These are phyloP conservation scores for Hirtodrosophila confusa DNA, from an alignment of 2,888 invertebrate species.

Conservation along the genomic window DNA sequence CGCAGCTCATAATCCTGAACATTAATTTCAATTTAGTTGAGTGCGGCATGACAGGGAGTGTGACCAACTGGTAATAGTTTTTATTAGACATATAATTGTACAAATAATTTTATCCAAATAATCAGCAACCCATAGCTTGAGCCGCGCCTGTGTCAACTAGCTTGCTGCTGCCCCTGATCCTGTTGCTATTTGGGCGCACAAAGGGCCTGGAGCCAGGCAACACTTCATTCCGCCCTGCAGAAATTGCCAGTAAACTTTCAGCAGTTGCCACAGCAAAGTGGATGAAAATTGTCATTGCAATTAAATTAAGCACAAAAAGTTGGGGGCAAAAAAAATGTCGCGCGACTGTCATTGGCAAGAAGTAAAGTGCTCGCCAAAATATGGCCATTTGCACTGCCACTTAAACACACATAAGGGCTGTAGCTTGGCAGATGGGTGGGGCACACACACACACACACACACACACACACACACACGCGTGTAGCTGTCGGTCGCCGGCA, in stretches of 20 bases:
- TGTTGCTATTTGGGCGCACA: neutral
- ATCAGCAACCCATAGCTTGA: slow-evolving; percentile 49
- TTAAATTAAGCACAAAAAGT: slow-evolving; percentile 73
- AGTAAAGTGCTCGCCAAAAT: slow-evolving; percentile 71
- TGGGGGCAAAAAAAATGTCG: slow-evolving; percentile 58
- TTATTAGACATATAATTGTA: slow-evolving; percentile 58
- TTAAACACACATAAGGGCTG: slow-evolving; percentile 75
- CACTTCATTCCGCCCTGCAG: slow-evolving; percentile 17
- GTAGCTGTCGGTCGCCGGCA: slow-evolving; percentile 49
- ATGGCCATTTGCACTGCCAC: slow-evolving; percentile 80
- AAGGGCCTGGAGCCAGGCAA: neutral
- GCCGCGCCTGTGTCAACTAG: neutral
- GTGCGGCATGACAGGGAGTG: slow-evolving; percentile 28
- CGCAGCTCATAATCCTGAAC: neutral
- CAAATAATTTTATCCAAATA: slow-evolving; percentile 67
- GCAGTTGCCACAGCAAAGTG: slow-evolving; percentile 53
- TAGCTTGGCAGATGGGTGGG: slow-evolving; percentile 20
- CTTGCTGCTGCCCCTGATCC: neutral
- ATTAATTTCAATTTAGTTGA: slow-evolving; percentile 37
- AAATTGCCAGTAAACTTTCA: slow-evolving; percentile 60
- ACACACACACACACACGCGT: slow-evolving; percentile 20
- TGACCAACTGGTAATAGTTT: slow-evolving; percentile 43
- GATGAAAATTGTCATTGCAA: slow-evolving; percentile 75
- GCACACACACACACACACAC: slow-evolving; percentile 17
- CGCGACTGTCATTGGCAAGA: slow-evolving; percentile 69